Evolutionary conservation across 2,797 vertebrate species (phyloP).

Genomic region (Aphelocoma californica): DNA sequence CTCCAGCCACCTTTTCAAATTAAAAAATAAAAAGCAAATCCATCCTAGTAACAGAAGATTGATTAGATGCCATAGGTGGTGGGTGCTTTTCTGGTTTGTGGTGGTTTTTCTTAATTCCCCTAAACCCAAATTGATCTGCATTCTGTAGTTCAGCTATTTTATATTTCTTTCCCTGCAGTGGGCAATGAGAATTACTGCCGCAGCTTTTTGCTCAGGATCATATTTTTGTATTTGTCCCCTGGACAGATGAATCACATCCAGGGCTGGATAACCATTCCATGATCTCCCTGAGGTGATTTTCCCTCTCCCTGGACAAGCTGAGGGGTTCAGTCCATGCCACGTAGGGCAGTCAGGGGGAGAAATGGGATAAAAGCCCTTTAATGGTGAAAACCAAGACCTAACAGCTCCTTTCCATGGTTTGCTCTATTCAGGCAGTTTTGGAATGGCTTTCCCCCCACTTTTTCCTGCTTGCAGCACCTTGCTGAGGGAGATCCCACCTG

Average conservation of each 20-base stretch:
- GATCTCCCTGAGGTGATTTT: neutral
- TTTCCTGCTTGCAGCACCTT: neutral
- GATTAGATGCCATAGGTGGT: conserved; percentile 46
- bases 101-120: neutral
- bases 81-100: neutral
- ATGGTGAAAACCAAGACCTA: neutral
- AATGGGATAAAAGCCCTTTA: neutral
- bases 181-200: neutral
- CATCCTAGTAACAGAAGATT: conserved; percentile 52
- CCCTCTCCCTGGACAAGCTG: neutral
- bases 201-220: neutral
- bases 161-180: neutral
- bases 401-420: neutral
- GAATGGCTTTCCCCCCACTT: neutral
- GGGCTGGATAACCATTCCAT: neutral
- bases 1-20: conserved; percentile 28
- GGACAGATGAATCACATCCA: neutral
- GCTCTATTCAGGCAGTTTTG: neutral
- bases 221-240: neutral
- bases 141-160: neutral
- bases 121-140: conserved; percentile 25
- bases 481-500: neutral
- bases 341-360: neutral
- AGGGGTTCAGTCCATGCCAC: neutral
- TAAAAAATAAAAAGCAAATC: conserved; percentile 49